Conservation (phyloP, 92 coral and sea anemone genomes). For the Heteractis magnifica region DNA sequence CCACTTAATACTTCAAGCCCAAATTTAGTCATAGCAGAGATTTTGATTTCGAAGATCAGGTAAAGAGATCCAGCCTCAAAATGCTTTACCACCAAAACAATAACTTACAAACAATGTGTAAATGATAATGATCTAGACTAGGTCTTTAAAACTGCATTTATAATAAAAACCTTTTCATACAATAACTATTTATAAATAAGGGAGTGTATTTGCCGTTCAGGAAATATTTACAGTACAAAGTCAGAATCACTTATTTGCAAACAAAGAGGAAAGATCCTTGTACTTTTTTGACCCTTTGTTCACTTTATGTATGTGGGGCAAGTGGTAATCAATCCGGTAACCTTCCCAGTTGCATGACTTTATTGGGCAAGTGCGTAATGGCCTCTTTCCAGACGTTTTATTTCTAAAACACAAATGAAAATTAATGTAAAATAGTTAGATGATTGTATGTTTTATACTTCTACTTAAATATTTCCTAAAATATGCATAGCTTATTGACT, state of each 20-base stretch:
- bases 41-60: neutral
- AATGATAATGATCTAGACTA: neutral
- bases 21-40: neutral
- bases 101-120: neutral
- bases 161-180: neutral
- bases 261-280: conserved; percentile 17
- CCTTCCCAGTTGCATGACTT: conserved; percentile 24
- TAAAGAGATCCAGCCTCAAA: neutral
- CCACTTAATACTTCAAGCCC: neutral
- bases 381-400: conserved; percentile 8
- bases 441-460: neutral
- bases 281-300: conserved; percentile 22
- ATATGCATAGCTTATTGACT: neutral
- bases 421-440: conserved; percentile 11
- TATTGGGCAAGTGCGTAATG: conserved; percentile 9
- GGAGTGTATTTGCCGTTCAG: neutral
- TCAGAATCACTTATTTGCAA: neutral
- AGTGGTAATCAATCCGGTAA: conserved; percentile 16
- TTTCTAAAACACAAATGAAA: conserved; percentile 5
- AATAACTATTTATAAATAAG: neutral
- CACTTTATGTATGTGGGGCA: conserved; percentile 8
- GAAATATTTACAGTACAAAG: neutral
- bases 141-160: neutral
- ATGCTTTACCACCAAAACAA: neutral
- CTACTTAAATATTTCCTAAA: neutral